phyloP scores from a whole-genome alignment of 2,888 invertebrate genomes.

The Drosophila antonietae region DNA sequence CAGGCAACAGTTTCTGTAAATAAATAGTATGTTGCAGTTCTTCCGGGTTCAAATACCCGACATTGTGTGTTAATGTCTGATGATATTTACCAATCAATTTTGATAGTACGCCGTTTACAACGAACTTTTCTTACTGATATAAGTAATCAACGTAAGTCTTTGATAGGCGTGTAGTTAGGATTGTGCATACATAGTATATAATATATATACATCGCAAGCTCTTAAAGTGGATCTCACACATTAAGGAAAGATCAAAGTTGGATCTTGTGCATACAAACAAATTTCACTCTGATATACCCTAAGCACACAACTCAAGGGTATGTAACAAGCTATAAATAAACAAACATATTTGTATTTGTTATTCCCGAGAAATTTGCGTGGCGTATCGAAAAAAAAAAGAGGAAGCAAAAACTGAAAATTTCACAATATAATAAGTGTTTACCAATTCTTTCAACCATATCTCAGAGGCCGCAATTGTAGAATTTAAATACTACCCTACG shows the following conservation, averaged over 20 bases:
- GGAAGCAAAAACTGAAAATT: conserved; percentile 4
- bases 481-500: conserved; percentile 27
- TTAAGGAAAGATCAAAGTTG: not conserved
- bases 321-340: conserved; percentile 51
- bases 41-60: not conserved
- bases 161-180: not conserved
- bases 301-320: conserved; percentile 17
- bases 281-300: not conserved
- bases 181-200: not conserved
- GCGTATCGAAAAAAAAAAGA: not conserved
- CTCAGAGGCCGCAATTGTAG: conserved; percentile 9
- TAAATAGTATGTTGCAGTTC: not conserved
- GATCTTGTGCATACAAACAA: not conserved
- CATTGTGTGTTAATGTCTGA: not conserved
- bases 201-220: not conserved
- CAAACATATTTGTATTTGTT: conserved; percentile 53
- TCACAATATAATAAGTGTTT: conserved; percentile 25
- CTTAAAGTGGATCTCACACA: not conserved
- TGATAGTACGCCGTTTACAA: not conserved
- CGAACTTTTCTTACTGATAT: not conserved
- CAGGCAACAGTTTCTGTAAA: not conserved
- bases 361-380: conserved; percentile 44
- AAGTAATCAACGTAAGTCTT: not conserved
- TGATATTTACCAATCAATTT: not conserved
- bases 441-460: conserved; percentile 23